Evolutionary conservation across 2,797 vertebrate genomes (phyloP).

Genomic region (Megalops cyprinoides): DNA sequence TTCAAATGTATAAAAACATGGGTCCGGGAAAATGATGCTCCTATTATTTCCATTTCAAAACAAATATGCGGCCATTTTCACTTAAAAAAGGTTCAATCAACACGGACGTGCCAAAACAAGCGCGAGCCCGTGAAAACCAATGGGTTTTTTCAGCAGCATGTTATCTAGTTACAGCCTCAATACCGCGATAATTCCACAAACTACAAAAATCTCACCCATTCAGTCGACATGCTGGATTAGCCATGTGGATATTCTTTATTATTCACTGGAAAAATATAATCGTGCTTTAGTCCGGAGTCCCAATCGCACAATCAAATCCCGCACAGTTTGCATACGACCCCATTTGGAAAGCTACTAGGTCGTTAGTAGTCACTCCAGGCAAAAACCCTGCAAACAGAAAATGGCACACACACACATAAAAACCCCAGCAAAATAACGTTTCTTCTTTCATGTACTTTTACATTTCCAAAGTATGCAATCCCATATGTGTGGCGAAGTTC

Average conservation of each 20-base stretch:
- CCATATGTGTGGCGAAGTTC: conserved; percentile 15
- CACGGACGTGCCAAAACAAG: conserved; percentile 41
- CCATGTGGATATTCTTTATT: not conserved
- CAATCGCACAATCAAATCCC: conserved; percentile 51
- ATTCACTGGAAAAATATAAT: conserved; percentile 13
- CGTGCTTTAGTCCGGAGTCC: conserved; percentile 49
- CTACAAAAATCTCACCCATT: conserved; percentile 17
- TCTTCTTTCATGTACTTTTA: conserved; percentile 21
- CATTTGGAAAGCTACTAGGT: conserved; percentile 49
- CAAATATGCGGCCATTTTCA: not conserved
- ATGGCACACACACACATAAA: conserved; percentile 38
- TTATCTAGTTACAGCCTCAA: conserved; percentile 31
- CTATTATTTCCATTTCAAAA: conserved; percentile 13
- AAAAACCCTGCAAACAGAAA: conserved; percentile 31
- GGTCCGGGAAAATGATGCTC: not conserved
- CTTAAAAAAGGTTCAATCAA: conserved; percentile 32
- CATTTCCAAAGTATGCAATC: not conserved
- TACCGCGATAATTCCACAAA: conserved; percentile 5
- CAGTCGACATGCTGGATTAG: not conserved
- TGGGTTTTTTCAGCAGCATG: conserved; percentile 28
- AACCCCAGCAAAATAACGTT: conserved; percentile 19
- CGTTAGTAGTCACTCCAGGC: conserved; percentile 18
- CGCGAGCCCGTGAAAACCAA: conserved; percentile 26
- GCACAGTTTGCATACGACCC: conserved; percentile 47
- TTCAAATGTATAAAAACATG: not conserved